Conservation (phyloP, 2,888 invertebrate species). For the Tineola bisselliella region DNA sequence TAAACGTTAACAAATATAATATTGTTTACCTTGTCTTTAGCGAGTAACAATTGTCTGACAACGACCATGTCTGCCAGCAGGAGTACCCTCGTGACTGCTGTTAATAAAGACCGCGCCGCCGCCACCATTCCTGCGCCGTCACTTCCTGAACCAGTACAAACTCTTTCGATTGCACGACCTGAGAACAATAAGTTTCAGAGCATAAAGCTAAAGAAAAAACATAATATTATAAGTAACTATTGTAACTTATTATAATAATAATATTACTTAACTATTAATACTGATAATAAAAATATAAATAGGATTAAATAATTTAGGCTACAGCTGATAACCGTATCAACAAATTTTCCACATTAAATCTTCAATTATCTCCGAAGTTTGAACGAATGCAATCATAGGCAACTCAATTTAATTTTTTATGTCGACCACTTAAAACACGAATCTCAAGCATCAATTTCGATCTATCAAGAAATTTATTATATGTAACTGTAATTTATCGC, state of each 20-base stretch:
- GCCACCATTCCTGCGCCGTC: conserved; percentile 84
- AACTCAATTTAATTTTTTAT: background rate
- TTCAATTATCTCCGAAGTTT: background rate
- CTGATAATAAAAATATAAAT: background rate
- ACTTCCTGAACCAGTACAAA: conserved; percentile 75
- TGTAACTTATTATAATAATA: too few relatives aligned
- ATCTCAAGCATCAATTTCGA: conserved; percentile 10
- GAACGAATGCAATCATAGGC: background rate
- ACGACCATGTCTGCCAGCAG: conserved; percentile 97
- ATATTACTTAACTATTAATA: too few relatives aligned
- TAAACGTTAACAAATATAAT: too few relatives aligned
- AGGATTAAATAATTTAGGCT: background rate
- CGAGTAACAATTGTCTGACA: conserved; percentile 93
- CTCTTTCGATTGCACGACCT: conserved; percentile 92
- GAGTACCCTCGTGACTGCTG: conserved; percentile 94
- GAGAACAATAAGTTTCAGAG: conserved; percentile 20
- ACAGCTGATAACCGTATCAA: background rate
- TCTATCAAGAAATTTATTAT: conserved; percentile 28
- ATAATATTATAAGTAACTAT: background rate
- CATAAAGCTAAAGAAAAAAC: background rate
- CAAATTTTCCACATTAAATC: background rate
- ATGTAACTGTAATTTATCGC: conserved; percentile 32
- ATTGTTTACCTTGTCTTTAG: conserved; percentile 93
- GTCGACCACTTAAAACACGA: background rate
- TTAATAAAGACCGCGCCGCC: conserved; percentile 91